These are phyloP conservation scores for Babyrousa celebensis DNA, from an alignment of 2,797 vertebrate species.

Conservation along the genomic window DNA sequence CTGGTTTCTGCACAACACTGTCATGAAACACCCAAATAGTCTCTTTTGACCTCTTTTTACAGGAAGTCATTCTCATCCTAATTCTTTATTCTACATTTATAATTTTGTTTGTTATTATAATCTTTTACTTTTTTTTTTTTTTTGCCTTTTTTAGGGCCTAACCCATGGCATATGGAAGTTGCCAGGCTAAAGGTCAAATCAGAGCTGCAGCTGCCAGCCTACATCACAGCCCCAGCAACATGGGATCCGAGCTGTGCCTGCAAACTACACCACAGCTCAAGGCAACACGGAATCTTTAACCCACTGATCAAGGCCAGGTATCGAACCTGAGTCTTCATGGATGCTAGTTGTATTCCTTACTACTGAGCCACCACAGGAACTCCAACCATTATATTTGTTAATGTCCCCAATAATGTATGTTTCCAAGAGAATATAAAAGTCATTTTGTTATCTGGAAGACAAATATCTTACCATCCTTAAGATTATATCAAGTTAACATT, in stretches of 20 bases:
- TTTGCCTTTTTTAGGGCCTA: no score
- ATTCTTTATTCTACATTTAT: neutral
- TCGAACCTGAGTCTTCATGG: no score
- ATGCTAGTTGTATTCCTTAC: no score
- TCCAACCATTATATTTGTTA: neutral
- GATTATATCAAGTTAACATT: neutral
- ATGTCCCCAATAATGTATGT: neutral
- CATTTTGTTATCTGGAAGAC: neutral
- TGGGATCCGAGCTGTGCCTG: no score
- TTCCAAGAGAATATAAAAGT: neutral
- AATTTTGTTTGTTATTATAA: neutral
- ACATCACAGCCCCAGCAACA: no score
- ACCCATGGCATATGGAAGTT: no score
- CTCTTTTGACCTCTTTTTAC: neutral
- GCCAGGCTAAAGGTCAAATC: no score
- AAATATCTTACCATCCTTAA: neutral
- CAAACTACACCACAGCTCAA: no score
- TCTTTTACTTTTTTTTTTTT: neutral
- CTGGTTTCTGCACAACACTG: neutral
- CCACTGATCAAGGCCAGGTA: no score
- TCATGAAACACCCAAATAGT: neutral
- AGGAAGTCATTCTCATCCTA: neutral
- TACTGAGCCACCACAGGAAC: no score
- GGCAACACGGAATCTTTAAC: no score
- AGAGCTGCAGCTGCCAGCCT: no score